Base-by-base conservation (phyloP, 2,113 vertebrate species). In the Ellobius talpinus region DNA sequence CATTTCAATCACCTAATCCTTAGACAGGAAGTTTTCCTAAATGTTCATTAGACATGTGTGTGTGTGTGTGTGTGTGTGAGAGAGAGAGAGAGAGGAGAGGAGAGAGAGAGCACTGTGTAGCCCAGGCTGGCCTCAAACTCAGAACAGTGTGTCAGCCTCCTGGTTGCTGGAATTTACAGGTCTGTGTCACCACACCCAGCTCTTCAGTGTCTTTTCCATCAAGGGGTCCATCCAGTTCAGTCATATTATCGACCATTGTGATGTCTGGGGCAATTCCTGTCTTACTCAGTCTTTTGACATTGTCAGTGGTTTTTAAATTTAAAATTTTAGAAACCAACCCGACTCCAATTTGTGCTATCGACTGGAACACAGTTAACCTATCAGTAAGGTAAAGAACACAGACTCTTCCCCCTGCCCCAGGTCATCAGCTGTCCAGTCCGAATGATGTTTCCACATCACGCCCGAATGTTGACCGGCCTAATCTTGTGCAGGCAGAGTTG, bases 1-100 rank as follows among this genome's bases (percentile, higher is more conserved):
- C 39, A 66, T 73, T 94, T 58, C 42, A 81, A 8, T 45, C 65
- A 91, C 45, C 68, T 86, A 87, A 78, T 84, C 29, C 31, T 96
- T 45, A 82, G 58, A 68, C 16, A n/a, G 52, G 36, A 96, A 11
- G 70, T 82, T 78, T 74, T 84, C 73, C 63, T 88, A 73, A 89
- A 36, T 74, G 31, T 76, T 36, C 63, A 72, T 70, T 87, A 70
- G 42, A 2, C 2, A 16, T 77, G 36, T 58, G 4, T 52, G 17
- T 79, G 7, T 82, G 29, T 13, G 1, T 16, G 6, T 58, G 24
- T 82, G 23, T 90, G 36, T n/a, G 33, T 29, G 29, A 26, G 29
- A 66, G 11, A 65, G 24, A 66, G 29, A 31, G 65, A 33, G 24
- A 31, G 26, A 63, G 23, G 26, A 10, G 31, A 3, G 31, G 26